These are phyloP conservation scores for Gonatopus flavifemur DNA, from an alignment of 1,140 invertebrate genomes.

Conservation along the genomic window DNA sequence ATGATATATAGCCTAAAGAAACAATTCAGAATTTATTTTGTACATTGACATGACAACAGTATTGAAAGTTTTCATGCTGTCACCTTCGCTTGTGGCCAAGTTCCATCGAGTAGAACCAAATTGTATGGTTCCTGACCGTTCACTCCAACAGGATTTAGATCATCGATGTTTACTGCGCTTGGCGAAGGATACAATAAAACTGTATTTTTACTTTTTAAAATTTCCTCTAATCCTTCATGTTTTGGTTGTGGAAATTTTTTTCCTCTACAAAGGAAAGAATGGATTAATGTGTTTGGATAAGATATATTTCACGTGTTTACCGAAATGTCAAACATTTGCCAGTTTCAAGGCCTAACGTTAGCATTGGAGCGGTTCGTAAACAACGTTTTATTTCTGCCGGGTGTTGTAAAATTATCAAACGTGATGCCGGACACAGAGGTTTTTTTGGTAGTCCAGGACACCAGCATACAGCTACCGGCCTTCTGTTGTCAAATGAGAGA, in stretches of 20 bases:
- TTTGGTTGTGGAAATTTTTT: slow-evolving; percentile 77
- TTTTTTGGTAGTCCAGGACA: slow-evolving; percentile 76
- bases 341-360: slow-evolving; percentile 71
- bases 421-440: slow-evolving; percentile 67
- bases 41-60: too few species aligned
- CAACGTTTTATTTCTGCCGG: slow-evolving; percentile 90
- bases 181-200: slow-evolving; percentile 82
- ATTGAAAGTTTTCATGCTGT: slow-evolving; percentile 5
- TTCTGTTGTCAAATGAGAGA: slow-evolving; percentile 60
- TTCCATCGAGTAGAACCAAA: slow-evolving; percentile 87
- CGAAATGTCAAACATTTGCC: slow-evolving; percentile 70
- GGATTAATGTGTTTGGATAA: background rate
- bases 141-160: slow-evolving; percentile 50
- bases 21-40: slow-evolving; percentile 35
- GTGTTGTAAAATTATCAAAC: slow-evolving; percentile 85
- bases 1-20: slow-evolving; percentile 69
- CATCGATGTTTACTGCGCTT: slow-evolving; percentile 65
- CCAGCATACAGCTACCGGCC: slow-evolving; percentile 87
- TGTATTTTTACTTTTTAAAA: slow-evolving; percentile 71
- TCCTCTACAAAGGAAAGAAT: slow-evolving; percentile 65
- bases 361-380: slow-evolving; percentile 86
- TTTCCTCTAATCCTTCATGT: slow-evolving; percentile 68
- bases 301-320: slow-evolving; percentile 17
- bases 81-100: slow-evolving; percentile 88
- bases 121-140: slow-evolving; percentile 65